Conservation (phyloP, 2,888 invertebrate species). For the Microplitis manilae region DNA sequence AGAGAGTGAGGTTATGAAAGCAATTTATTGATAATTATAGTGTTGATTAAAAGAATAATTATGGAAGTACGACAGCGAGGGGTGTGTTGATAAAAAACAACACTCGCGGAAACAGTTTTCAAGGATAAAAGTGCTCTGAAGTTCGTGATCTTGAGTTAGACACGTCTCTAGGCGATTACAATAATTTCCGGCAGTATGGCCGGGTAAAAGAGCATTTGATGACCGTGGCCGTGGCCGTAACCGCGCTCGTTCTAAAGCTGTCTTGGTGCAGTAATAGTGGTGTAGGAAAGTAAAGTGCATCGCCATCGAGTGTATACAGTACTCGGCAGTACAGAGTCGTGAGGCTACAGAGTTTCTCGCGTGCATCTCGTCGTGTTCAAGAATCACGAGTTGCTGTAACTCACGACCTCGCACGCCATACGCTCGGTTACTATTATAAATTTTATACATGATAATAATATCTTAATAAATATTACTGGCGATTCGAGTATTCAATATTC, state of each 20-base stretch:
- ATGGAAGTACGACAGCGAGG: background rate
- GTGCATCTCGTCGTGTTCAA: constrained; percentile 43
- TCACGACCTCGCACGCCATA: constrained; percentile 45
- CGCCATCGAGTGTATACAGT: too few species aligned
- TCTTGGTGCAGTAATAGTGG: background rate
- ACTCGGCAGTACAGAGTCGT: constrained; percentile 3
- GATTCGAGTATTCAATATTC: background rate
- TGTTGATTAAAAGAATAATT: background rate
- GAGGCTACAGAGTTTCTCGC: constrained; percentile 36
- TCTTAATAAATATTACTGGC: background rate
- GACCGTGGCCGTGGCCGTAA: constrained; percentile 34
- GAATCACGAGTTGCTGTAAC: constrained; percentile 42
- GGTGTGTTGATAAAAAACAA: background rate
- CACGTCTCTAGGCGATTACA: constrained; percentile 32
- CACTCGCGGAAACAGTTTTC: background rate
- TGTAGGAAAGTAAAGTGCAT: too few species aligned
- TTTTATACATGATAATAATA: background rate
- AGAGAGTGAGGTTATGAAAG: background rate
- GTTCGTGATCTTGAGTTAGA: constrained; percentile 32
- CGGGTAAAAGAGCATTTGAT: constrained; percentile 43
- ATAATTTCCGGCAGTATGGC: constrained; percentile 39
- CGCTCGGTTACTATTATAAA: constrained; percentile 6
- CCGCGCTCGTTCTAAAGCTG: background rate
- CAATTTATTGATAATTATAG: background rate
- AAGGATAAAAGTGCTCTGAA: constrained; percentile 14